These are phyloP conservation scores for Alouatta palliata DNA, from an alignment of 2,113 vertebrate genomes.

Conservation along the genomic window DNA sequence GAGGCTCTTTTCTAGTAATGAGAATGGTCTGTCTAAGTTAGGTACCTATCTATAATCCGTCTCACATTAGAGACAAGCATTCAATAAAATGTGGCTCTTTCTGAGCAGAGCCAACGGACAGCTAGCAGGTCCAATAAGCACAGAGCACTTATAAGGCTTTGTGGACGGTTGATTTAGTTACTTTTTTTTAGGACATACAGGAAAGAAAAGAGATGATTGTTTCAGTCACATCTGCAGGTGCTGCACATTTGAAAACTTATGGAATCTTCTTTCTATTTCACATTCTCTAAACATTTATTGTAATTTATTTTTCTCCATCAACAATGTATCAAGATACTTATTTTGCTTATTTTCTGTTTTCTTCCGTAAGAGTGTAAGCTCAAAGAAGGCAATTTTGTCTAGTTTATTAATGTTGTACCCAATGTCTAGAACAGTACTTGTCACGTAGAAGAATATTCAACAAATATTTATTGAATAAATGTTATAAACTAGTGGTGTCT, in stretches of 20 bases:
- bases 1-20: not conserved
- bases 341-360: conserved; percentile 30
- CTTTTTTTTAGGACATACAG: not conserved
- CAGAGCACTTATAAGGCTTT: not conserved
- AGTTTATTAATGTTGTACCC: not conserved
- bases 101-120: not conserved
- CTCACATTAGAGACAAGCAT: not conserved
- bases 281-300: not conserved
- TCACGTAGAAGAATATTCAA: not conserved
- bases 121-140: not conserved
- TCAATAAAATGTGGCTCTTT: not conserved
- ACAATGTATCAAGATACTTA: not conserved
- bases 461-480: conserved; percentile 33
- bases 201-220: not conserved
- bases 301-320: not conserved
- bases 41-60: not conserved
- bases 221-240: not conserved
- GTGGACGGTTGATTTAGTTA: not conserved
- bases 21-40: not conserved
- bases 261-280: not conserved
- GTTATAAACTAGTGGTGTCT: not conserved
- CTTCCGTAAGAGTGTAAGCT: not conserved
- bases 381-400: not conserved
- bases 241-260: not conserved
- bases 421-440: not conserved